Percentiles rank a stretch among this genome's conserved stretches.
These are phyloP conservation scores for Philypnodon macrostomus DNA, from an alignment of 2,797 vertebrate species.

Conservation along the genomic window DNA sequence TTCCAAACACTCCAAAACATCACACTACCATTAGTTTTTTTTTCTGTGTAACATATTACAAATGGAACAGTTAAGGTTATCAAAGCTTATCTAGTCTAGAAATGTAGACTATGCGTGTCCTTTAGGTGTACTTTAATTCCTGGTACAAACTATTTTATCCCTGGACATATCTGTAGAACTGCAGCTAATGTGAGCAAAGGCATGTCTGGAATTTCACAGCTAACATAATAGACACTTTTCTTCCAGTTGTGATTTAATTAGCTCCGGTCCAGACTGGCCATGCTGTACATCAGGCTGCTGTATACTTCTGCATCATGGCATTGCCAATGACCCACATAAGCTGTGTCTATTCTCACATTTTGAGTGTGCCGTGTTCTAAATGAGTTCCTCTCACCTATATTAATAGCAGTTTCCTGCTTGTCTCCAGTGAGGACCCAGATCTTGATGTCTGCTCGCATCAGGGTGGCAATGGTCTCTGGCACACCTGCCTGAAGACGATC, in stretches of 20 bases:
- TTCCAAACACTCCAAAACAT: conserved; percentile 16
- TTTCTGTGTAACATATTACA: too few species aligned
- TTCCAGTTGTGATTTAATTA: conserved; percentile 36
- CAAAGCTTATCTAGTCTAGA: background rate
- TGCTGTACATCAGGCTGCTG: conserved; percentile 9
- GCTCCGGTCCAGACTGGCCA: conserved; percentile 13
- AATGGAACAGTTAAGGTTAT: too few species aligned
- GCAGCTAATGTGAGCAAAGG: conserved; percentile 23
- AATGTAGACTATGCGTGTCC: background rate
- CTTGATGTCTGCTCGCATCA: conserved; percentile 93
- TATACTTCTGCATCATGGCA: conserved; percentile 1
- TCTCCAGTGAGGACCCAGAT: conserved; percentile 98
- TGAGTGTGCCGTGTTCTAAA: background rate
- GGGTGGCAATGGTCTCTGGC: conserved; percentile 92
- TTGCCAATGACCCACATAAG: background rate
- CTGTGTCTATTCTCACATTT: background rate
- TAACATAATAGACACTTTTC: conserved; percentile 32
- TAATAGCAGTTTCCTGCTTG: conserved; percentile 96
- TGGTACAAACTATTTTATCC: conserved; percentile 4
- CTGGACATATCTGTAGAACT: background rate
- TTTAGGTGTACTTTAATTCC: background rate
- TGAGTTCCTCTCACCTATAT: conserved; percentile 83
- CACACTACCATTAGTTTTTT: too few species aligned
- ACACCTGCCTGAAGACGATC: conserved; percentile 93
- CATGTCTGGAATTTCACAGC: conserved; percentile 37